Conservation (phyloP, 2,113 vertebrate species). For the Atlantisia rogersi region DNA sequence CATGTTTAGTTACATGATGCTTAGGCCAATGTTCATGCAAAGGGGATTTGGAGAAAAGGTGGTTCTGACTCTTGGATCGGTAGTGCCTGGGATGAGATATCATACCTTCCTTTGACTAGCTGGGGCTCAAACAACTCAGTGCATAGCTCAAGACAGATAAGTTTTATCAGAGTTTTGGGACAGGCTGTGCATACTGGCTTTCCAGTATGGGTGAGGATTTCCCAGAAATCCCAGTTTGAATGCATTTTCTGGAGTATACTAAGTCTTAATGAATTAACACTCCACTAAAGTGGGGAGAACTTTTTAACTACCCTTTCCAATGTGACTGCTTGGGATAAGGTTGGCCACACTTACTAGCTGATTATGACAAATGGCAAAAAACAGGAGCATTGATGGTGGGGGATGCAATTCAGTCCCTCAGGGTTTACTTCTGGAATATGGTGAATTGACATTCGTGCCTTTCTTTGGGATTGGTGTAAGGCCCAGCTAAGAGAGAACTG, state of each 20-base stretch:
- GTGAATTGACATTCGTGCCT: neutral
- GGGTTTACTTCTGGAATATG: neutral
- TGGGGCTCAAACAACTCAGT: neutral
- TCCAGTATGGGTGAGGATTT: neutral
- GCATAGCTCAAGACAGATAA: neutral
- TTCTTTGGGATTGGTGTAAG: neutral
- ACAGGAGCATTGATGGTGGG: neutral
- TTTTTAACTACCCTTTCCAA: neutral
- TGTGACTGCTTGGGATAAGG: neutral
- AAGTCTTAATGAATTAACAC: neutral
- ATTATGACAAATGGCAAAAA: neutral
- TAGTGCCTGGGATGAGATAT: neutral
- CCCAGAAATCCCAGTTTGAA: neutral
- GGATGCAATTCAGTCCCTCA: neutral
- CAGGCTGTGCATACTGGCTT: neutral
- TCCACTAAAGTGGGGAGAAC: neutral
- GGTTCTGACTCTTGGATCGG: neutral
- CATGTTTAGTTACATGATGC: neutral
- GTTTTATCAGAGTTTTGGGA: neutral
- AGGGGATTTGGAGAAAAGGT: neutral
- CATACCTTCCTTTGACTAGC: neutral
- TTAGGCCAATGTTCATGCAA: neutral
- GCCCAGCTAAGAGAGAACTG: neutral
- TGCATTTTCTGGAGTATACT: neutral
- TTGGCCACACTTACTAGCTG: neutral